Evolutionary conservation across 2,888 invertebrate species (phyloP), one percentile per base, ranked within the genome.

Genomic region (Apoderus coryli): DNA sequence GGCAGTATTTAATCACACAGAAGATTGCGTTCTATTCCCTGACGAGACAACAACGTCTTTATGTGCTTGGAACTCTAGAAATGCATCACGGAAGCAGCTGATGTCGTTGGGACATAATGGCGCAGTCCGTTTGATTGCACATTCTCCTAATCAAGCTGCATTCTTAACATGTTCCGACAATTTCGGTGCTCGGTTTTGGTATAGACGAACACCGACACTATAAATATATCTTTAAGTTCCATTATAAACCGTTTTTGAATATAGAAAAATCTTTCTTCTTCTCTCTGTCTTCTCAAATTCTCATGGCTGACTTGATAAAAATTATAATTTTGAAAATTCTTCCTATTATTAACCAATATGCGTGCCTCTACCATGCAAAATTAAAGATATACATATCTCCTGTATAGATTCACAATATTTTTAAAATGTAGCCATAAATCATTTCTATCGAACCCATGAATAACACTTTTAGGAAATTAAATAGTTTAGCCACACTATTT

Each of bases 101-200:
- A 74, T 96, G 58, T 90, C 95, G 0, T 60, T 98, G 31, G 95
- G 96, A 1, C 96, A 96, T 52, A 95, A 93, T 48, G 90, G 90
- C 0, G 78, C 88, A 0, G 90, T 93, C 2, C 69, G 93, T 54
- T 69, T 76, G 45, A 90, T 98, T 40, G 85, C 85, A 0, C 98
- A 98, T 58, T 96, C 96, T 0, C 89, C 92, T 0, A 86, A 85
- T 0, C 82, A 89, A 7, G 92, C 96, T 0, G 90, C 95, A 0
- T 98, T 98, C 59, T 64, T 98, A 9, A 95, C 96, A 0, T 96
- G 96, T 60, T 93, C 93, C 7, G 98, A 98, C 52, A 98, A 98
- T 58, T 92, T 82, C 53, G 65, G 98, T 25, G 96, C 96, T 0
- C 63, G 98, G 33, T 98, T 98, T 61, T 98, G 98, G 98, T 95